phyloP scores from a whole-genome alignment of 1,140 invertebrate genomes.

The Orchestia grillus region DNA sequence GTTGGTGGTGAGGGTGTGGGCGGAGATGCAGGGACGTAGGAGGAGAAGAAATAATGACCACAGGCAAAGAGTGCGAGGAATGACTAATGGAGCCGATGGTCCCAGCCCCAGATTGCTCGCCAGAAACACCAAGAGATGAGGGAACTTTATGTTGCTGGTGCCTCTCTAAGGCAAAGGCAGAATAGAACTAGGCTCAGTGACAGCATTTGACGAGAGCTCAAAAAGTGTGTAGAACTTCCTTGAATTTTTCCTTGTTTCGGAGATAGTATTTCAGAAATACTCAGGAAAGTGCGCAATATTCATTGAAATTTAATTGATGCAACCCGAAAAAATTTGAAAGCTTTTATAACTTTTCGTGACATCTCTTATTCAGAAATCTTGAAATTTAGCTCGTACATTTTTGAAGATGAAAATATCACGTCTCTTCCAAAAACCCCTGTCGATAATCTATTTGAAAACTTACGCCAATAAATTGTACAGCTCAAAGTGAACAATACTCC shows the following conservation, averaged over 20 bases:
- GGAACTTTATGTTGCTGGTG: constrained; percentile 22
- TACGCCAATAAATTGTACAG: neutral
- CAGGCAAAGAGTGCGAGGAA: constrained; percentile 54
- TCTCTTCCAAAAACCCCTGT: neutral
- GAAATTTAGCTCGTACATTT: neutral
- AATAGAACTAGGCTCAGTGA: neutral
- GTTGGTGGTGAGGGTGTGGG: neutral
- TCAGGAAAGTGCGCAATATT: neutral
- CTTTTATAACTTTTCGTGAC: neutral
- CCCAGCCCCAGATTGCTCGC: constrained; percentile 12
- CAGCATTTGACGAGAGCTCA: neutral
- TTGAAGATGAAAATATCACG: neutral
- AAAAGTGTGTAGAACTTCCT: neutral
- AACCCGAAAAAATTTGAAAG: neutral
- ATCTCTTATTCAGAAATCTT: neutral
- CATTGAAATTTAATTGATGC: neutral
- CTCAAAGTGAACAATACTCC: neutral
- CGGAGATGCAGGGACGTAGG: constrained; percentile 12
- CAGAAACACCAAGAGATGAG: constrained; percentile 34
- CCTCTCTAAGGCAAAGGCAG: neutral
- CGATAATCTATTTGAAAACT: neutral
- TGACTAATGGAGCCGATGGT: constrained; percentile 50
- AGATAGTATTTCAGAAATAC: neutral
- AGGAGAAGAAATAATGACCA: constrained; percentile 52
- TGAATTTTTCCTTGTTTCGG: neutral